A percentile compares a stretch with the other conserved stretches of the same genome.
These are phyloP conservation scores for Pogonomyrmex californicus DNA, from an alignment of 1,140 invertebrate genomes.

Conservation along the genomic window DNA sequence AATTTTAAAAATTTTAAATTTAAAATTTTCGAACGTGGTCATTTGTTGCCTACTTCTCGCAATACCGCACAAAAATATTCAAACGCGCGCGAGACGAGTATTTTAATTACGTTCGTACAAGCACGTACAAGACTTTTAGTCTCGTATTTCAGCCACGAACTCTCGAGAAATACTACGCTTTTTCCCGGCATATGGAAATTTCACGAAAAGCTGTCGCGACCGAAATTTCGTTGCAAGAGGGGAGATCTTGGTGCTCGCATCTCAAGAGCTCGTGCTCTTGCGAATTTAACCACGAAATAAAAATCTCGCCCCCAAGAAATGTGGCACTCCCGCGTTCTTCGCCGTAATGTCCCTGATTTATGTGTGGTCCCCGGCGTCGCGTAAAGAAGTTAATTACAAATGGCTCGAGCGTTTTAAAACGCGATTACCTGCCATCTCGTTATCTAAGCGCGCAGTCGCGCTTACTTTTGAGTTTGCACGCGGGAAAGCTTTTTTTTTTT, in stretches of 20 bases:
- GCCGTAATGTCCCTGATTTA: conserved; percentile 51
- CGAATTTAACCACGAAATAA: conserved; percentile 51
- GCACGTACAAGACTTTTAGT: conserved; percentile 12
- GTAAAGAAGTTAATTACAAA: conserved; percentile 57
- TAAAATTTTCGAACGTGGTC: neutral
- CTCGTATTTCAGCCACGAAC: conserved; percentile 10
- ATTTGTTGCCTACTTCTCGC: neutral
- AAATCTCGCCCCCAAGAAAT: conserved; percentile 34
- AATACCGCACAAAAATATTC: neutral
- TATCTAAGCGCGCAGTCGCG: conserved; percentile 2
- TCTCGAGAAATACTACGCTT: conserved; percentile 1
- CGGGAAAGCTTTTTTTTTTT: neutral
- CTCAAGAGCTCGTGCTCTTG: conserved; percentile 10
- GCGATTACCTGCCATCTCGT: conserved; percentile 11
- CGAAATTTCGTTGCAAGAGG: conserved; percentile 42
- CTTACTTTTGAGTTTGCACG: neutral
- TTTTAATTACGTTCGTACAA: conserved; percentile 38
- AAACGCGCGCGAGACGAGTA: neutral
- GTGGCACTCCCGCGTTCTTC: neutral
- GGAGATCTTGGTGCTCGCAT: conserved; percentile 7
- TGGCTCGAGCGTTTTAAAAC: conserved; percentile 39
- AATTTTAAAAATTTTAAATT: neutral
- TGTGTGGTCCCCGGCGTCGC: conserved; percentile 13
- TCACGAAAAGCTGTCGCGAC: conserved; percentile 26
- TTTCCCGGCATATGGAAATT: conserved; percentile 41